Percentiles rank a stretch among this genome's conserved stretches.
Evolutionary conservation across 2,113 vertebrate species (phyloP).

Genomic region (Poecilia latipinna): DNA sequence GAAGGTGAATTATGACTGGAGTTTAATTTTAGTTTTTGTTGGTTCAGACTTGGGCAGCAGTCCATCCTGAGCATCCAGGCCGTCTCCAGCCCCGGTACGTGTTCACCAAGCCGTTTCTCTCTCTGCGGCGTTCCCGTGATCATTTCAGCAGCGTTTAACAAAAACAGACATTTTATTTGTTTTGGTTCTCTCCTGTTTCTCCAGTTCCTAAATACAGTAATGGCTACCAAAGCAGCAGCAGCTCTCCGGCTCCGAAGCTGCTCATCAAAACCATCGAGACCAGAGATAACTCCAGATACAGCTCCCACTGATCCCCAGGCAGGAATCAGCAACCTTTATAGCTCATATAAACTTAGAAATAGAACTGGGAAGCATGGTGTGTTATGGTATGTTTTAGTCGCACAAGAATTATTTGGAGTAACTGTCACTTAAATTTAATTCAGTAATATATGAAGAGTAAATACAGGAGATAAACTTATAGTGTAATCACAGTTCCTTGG

Average conservation of each 20-base stretch:
- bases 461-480: background rate
- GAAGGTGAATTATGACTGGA: background rate
- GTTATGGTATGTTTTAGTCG: background rate
- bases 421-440: background rate
- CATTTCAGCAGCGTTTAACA: too few relatives aligned
- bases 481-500: background rate
- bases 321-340: conserved; percentile 3
- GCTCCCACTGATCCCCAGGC: conserved; percentile 53
- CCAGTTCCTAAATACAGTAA: conserved; percentile 71
- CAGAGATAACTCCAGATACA: conserved; percentile 74
- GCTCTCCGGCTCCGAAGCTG: conserved; percentile 73
- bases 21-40: background rate
- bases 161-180: background rate
- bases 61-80: conserved; percentile 77
- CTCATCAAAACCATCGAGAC: conserved; percentile 81
- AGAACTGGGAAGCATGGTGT: background rate
- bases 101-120: too few relatives aligned
- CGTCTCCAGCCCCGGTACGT: conserved; percentile 75
- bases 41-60: conserved; percentile 77
- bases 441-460: background rate
- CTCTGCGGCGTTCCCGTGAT: too few relatives aligned
- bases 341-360: background rate
- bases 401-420: too few relatives aligned
- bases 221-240: conserved; percentile 58
- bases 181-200: background rate